Evolutionary conservation across 2,888 invertebrate genomes (phyloP).

Genomic region (Bimastos eiseni): DNA sequence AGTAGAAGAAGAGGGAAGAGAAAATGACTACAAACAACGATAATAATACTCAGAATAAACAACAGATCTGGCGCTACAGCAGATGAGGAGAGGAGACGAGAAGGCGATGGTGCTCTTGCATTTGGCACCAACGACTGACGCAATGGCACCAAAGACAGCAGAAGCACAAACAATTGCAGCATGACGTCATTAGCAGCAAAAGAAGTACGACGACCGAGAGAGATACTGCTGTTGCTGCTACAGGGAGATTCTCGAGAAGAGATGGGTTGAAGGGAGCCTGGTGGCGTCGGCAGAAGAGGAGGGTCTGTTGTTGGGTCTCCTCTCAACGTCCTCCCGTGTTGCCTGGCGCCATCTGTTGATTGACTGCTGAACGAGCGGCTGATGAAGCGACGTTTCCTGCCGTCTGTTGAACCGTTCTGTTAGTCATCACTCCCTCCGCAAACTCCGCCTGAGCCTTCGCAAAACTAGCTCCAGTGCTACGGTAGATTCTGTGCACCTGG

Average conservation of each 20-base stretch:
- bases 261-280: not conserved
- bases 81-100: not conserved
- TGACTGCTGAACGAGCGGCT: constrained; percentile 64
- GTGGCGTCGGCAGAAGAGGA: too few species aligned
- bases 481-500: constrained; percentile 93
- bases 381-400: constrained; percentile 83
- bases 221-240: not conserved
- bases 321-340: too few species aligned
- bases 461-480: constrained; percentile 92
- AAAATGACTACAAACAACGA: too few species aligned
- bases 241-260: not conserved
- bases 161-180: not conserved
- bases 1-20: too few species aligned
- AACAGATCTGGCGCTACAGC: too few species aligned
- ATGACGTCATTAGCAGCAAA: not conserved
- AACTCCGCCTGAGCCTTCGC: constrained; percentile 98
- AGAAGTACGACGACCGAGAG: too few species aligned
- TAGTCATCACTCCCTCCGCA: constrained; percentile 88
- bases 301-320: too few species aligned
- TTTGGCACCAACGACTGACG: not conserved
- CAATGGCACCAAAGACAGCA: not conserved
- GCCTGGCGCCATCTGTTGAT: not conserved
- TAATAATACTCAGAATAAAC: too few species aligned
- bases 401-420: constrained; percentile 88
- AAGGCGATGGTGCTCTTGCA: not conserved